Evolutionary conservation across 2,113 vertebrate species (phyloP), one percentile per base, ranked within the genome.

Genomic region (Psephotus haematonotus): DNA sequence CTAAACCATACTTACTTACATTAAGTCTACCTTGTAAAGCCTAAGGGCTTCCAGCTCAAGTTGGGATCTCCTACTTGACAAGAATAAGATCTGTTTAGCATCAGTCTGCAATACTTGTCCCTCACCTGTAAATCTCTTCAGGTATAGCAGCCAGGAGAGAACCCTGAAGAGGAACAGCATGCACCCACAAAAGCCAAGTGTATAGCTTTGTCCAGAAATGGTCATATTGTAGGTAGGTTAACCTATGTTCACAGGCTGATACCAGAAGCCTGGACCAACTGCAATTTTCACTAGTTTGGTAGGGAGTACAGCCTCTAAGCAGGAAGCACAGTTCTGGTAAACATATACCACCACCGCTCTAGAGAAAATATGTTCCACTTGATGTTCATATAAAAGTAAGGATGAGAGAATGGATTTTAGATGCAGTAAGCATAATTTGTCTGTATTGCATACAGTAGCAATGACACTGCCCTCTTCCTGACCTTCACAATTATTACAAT

Each of bases 141-240:
- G 15, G 31, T 23, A 86, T 41, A 65, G 22, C 5, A 55, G 28
- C 5, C 31, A 67, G 17, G 23, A 81, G 23, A 93, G 15, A 76
- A 68, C 5, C 7, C n/a, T 13, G 2, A 50, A 70, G 71, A 85
- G 6, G 13, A 78, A 59, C 35, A 64, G 9, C 43, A 64, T 6
- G 31, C 10, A 85, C 1, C 0, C 11, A 37, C 0, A 2, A 19
- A 65, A 25, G 25, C 28, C 28, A 17, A 43, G 14, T 12, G 47
- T 4, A 52, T 0, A 83, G 13, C 22, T 82, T 53, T 49, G 22
- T 28, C n/a, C 0, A 4, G 63, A 27, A 80, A 80, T 0, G 1
- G 41, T 17, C 11, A 1, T 0, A 2, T 4, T 44, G n/a, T 13
- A 55, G 41, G 29, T 19, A 69, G 6, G 11, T 43, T 50, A 71